Percentiles rank a stretch among this genome's conserved stretches.
Evolutionary conservation across 2,888 invertebrate genomes (phyloP).

Genomic region (Perdita meconis): DNA sequence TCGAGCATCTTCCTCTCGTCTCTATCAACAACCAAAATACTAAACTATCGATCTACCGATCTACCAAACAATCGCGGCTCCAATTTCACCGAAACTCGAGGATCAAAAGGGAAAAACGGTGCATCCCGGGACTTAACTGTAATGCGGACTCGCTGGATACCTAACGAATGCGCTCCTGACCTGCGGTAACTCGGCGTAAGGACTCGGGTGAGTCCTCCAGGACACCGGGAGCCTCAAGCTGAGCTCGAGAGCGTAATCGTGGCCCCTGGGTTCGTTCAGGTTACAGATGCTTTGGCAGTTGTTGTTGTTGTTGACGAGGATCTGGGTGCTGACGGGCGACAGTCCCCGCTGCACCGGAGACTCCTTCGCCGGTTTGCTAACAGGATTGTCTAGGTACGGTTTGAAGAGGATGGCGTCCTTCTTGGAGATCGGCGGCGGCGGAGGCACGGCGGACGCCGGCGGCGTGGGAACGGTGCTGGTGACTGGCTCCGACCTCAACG

Average conservation of each 20-base stretch:
- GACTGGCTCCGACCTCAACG: conserved; percentile 71
- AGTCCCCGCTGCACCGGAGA: conserved; percentile 53
- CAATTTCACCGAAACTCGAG: conserved; percentile 16
- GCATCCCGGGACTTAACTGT: conserved; percentile 69
- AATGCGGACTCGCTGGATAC: conserved; percentile 79
- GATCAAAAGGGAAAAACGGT: conserved; percentile 18
- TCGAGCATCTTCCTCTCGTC: too few relatives aligned
- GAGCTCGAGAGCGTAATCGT: conserved; percentile 76
- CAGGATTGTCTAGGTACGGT: conserved; percentile 89
- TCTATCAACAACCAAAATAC: too few relatives aligned
- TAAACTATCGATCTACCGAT: too few relatives aligned
- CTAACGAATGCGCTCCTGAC: conserved; percentile 81
- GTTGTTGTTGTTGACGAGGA: conserved; percentile 71
- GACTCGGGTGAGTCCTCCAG: conserved; percentile 70
- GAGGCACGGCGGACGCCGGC: conserved; percentile 60
- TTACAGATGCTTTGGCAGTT: conserved; percentile 78
- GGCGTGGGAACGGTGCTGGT: conserved; percentile 72
- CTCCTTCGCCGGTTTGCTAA: conserved; percentile 83
- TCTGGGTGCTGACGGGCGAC: conserved; percentile 59
- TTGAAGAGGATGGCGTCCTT: conserved; percentile 91
- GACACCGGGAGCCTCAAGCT: conserved; percentile 78
- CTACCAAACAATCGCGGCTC: background rate
- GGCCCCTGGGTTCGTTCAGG: conserved; percentile 74
- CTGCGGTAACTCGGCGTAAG: conserved; percentile 72
- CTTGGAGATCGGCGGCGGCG: conserved; percentile 81